Evolutionary conservation across 2,888 invertebrate species (phyloP), one percentile per base, ranked within the genome.

Genomic region (Cephus spinipes): DNA sequence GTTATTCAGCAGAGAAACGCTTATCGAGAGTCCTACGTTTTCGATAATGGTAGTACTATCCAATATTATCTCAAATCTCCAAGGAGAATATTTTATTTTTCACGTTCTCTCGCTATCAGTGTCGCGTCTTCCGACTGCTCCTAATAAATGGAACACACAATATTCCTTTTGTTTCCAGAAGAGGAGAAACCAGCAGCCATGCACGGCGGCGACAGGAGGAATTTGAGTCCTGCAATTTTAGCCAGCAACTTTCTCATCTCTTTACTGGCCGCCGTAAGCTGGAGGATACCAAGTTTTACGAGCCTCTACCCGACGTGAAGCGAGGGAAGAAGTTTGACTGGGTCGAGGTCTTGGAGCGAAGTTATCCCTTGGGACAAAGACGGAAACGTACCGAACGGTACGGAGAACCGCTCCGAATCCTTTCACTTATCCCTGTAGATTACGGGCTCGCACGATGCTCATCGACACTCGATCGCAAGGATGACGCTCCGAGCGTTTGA

Each of bases 201-300:
- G 90, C 90, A 91, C 87, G 91, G 91, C 15, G 91, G 91, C 73
- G 91, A 91, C 87, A 88, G 90, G 77, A 85, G 91, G 82, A 91
- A 90, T 85, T 86, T 89, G 80, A 89, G 90, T 81, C 89, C 90
- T 35, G 89, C 90, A 81, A 90, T 91, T 86, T 85, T 90, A 83
- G 89, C 90, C 82, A 91, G 89, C 83, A 91, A 91, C 87, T 90
- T 90, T 86, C 89, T 91, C 82, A 89, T 90, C 80, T 89, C 88
- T 80, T 83, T 91, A 73, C 83, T 91, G 83, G 88, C 89, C 74
- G 85, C 90, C 82, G 89, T 90, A 85, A 91, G 90, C 88, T 90
- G 91, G 91, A 91, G 90, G 90, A 91, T 91, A 91, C 91, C 90
- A 81, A 90, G 88, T 83, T 89, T 90, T 86, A 89, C 90, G 84